These are phyloP conservation scores for Andrena praecox DNA, from an alignment of 2,888 invertebrate genomes.

Conservation along the genomic window DNA sequence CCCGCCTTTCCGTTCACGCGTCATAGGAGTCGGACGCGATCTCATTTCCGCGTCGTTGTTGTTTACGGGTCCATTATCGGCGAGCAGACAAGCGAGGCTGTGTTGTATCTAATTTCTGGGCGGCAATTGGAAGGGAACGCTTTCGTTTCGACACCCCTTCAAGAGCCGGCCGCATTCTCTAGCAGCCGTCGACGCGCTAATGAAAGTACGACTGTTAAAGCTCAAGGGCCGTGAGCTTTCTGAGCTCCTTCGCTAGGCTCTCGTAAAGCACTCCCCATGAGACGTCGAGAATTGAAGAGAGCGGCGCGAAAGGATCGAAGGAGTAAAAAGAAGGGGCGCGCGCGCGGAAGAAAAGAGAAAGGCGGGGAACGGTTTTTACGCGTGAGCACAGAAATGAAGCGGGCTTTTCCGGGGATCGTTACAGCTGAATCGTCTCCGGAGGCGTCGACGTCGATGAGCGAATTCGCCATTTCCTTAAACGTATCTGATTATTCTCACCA, in stretches of 20 bases:
- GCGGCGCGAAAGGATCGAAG: slow-evolving; percentile 62
- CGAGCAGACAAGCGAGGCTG: slow-evolving; percentile 40
- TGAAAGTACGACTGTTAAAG: slow-evolving; percentile 81
- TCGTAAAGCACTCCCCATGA: slow-evolving; percentile 71
- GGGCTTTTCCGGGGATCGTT: slow-evolving; percentile 68
- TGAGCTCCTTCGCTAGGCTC: slow-evolving; percentile 68
- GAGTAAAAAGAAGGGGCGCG: slow-evolving; percentile 59
- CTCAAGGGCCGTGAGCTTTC: slow-evolving; percentile 76
- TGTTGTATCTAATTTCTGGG: slow-evolving; percentile 64
- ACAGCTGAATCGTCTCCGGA: slow-evolving; percentile 74
- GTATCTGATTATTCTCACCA: slow-evolving; percentile 78
- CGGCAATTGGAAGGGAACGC: slow-evolving; percentile 63
- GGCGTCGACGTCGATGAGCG: slow-evolving; percentile 64
- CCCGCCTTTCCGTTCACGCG: slow-evolving; percentile 10
- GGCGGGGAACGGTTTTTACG: slow-evolving; percentile 73
- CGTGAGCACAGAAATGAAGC: slow-evolving; percentile 76
- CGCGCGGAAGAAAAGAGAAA: slow-evolving; percentile 28
- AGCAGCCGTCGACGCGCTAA: slow-evolving; percentile 74
- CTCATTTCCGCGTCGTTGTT: slow-evolving; percentile 34
- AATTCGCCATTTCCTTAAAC: slow-evolving; percentile 71
- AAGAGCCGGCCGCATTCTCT: slow-evolving; percentile 50
- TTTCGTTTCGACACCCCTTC: slow-evolving; percentile 67
- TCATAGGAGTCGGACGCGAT: slow-evolving; percentile 6
- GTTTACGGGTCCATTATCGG: slow-evolving; percentile 49
- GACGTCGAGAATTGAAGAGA: slow-evolving; percentile 64